phyloP scores from a whole-genome alignment of 2,797 vertebrate genomes.

The Ceryle rudis region DNA sequence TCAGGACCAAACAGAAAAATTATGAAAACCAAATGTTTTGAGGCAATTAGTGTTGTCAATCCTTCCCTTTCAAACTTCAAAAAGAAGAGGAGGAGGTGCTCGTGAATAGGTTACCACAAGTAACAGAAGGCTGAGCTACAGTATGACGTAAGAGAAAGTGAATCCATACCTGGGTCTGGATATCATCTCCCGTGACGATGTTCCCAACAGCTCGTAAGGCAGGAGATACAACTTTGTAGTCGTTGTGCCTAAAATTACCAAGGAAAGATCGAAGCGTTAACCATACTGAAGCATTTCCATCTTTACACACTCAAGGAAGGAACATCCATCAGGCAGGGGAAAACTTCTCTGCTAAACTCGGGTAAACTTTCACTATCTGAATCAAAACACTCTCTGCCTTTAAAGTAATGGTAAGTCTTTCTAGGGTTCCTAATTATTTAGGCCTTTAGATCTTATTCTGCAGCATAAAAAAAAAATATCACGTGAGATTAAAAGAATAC shows the following conservation, averaged over 20 bases:
- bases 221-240: conserved; percentile 87
- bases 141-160: not conserved
- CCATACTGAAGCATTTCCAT: not conserved
- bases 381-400: not conserved
- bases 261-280: not conserved
- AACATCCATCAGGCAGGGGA: not conserved
- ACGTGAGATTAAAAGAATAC: not conserved
- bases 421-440: not conserved
- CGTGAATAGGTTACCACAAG: not conserved
- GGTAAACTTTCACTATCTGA: not conserved
- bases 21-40: not conserved
- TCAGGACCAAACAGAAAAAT: not conserved
- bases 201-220: conserved; percentile 85
- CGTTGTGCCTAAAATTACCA: conserved; percentile 80
- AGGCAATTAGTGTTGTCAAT: not conserved
- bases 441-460: not conserved
- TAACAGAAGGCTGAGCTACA: not conserved
- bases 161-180: conserved; percentile 83
- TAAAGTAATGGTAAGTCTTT: not conserved
- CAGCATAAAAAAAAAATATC: not conserved
- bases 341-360: not conserved
- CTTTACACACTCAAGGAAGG: not conserved
- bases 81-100: not conserved
- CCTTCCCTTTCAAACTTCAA: not conserved
- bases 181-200: conserved; percentile 85